Percentiles rank a stretch among this genome's conserved stretches.
Evolutionary conservation across 2,888 invertebrate species (phyloP).

Genomic region (Pedicia rivosa): DNA sequence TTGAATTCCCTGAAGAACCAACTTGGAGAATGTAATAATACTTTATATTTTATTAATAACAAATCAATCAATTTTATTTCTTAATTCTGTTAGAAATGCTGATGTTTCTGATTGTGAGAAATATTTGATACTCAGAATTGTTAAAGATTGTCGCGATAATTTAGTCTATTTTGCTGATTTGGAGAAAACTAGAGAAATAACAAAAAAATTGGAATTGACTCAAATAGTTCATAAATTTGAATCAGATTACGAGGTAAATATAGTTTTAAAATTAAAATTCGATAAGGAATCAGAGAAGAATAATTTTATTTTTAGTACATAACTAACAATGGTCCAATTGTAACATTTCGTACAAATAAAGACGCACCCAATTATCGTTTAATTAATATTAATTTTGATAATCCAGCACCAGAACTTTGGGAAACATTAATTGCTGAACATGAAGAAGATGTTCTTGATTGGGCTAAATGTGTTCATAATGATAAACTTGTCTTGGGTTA

Average conservation of each 20-base stretch:
- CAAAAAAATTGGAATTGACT: constrained; percentile 47
- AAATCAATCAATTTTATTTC: not conserved
- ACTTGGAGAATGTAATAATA: constrained; percentile 65
- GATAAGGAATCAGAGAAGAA: no score
- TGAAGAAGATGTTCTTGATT: constrained; percentile 73
- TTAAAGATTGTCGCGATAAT: constrained; percentile 85
- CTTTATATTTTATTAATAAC: not conserved
- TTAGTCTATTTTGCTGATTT: constrained; percentile 74
- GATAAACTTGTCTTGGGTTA: constrained; percentile 79
- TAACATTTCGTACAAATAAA: constrained; percentile 83
- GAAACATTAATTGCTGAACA: constrained; percentile 69
- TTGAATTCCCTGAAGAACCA: constrained; percentile 83
- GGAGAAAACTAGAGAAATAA: constrained; percentile 42
- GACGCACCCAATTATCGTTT: constrained; percentile 84
- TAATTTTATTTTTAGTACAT: constrained; percentile 51
- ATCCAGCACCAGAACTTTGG: constrained; percentile 65
- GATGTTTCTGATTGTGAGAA: constrained; percentile 82
- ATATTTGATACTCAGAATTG: constrained; percentile 69
- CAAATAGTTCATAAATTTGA: constrained; percentile 80
- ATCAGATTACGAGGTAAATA: constrained; percentile 75
- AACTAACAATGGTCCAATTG: constrained; percentile 68
- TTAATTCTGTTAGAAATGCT: constrained; percentile 44
- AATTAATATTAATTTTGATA: constrained; percentile 62
- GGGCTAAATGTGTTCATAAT: constrained; percentile 70
- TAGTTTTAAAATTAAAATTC: not conserved